These are phyloP conservation scores for Bilobella aurantiaca DNA, from an alignment of 1,140 invertebrate genomes.

Conservation along the genomic window DNA sequence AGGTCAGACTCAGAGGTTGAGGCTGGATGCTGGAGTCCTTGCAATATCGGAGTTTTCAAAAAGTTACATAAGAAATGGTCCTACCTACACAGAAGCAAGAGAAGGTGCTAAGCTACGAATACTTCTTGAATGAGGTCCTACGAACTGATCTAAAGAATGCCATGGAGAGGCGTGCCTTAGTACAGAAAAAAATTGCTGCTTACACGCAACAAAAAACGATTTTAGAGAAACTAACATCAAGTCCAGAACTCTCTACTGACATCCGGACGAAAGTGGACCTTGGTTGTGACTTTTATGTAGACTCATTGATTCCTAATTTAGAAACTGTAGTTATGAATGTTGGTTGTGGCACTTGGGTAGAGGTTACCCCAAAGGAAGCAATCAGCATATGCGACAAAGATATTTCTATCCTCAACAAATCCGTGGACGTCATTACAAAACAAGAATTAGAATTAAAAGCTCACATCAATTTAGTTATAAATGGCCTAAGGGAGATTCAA, in stretches of 20 bases:
- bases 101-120: slow-evolving; percentile 20
- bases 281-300: slow-evolving; percentile 29
- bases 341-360: slow-evolving; percentile 27
- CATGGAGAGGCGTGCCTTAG: slow-evolving; percentile 13
- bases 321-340: slow-evolving; percentile 22
- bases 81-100: too few species aligned
- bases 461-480: slow-evolving; percentile 27
- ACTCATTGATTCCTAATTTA: slow-evolving; percentile 20
- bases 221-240: slow-evolving; percentile 11
- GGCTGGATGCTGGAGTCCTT: too few species aligned
- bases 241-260: background rate
- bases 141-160: slow-evolving; percentile 16
- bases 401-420: slow-evolving; percentile 9
- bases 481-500: slow-evolving; percentile 23
- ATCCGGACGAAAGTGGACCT: slow-evolving; percentile 27
- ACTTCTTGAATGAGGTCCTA: slow-evolving; percentile 28
- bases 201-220: slow-evolving; percentile 24
- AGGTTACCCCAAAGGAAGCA: slow-evolving; percentile 20
- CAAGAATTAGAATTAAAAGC: slow-evolving; percentile 26
- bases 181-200: slow-evolving; percentile 13
- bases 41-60: too few species aligned
- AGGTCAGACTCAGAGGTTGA: too few species aligned
- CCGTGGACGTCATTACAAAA: slow-evolving; percentile 16
- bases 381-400: slow-evolving; percentile 23
- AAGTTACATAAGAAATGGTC: too few species aligned